These are phyloP conservation scores for Chironomus striatipennis DNA, from an alignment of 1,140 invertebrate species.

Conservation along the genomic window DNA sequence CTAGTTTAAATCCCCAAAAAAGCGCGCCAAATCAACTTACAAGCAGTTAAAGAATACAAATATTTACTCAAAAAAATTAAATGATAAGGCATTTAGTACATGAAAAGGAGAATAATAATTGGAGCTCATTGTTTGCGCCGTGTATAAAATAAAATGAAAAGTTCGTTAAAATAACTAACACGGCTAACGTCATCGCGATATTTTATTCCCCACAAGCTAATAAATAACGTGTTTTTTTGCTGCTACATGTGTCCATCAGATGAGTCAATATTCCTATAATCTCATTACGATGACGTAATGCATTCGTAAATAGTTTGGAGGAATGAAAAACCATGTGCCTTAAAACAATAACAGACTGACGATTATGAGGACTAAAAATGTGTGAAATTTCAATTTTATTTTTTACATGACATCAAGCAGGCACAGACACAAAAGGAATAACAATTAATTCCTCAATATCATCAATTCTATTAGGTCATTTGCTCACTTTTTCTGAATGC, in stretches of 20 bases:
- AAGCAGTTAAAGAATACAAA: neutral
- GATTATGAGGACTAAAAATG: neutral
- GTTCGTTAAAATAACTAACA: neutral
- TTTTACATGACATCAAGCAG: too few species aligned
- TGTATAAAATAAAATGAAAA: neutral
- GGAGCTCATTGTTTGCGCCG: neutral
- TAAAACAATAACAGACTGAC: neutral
- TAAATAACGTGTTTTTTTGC: neutral
- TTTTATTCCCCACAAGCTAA: neutral
- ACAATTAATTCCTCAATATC: too few species aligned
- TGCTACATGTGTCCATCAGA: constrained; percentile 1
- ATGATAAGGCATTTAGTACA: neutral
- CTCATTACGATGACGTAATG: too few species aligned
- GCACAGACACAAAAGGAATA: too few species aligned
- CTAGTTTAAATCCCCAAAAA: too few species aligned
- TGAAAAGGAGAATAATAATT: neutral
- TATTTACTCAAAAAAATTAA: neutral
- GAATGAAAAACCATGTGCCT: neutral
- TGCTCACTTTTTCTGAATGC: too few species aligned
- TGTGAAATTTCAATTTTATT: too few species aligned
- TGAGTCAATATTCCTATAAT: neutral
- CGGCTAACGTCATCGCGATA: neutral
- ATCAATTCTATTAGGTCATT: too few species aligned
- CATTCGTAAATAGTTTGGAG: too few species aligned
- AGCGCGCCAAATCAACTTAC: too few species aligned